These are phyloP conservation scores for Coryphaenoides rupestris DNA, from an alignment of 2,113 vertebrate species.

Conservation along the genomic window DNA sequence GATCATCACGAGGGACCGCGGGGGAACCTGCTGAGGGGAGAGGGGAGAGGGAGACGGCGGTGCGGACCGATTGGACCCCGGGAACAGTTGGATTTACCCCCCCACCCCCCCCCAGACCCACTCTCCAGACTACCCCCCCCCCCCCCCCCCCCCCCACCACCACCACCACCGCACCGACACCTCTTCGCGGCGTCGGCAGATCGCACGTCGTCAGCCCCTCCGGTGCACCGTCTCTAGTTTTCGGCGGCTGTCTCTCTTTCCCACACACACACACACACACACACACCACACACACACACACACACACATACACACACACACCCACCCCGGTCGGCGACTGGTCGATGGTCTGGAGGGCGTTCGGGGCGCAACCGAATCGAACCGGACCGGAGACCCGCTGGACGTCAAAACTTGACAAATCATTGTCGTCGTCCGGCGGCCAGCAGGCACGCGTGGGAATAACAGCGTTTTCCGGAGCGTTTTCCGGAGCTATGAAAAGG, in stretches of 20 bases:
- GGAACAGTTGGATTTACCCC: slow-evolving; percentile 65
- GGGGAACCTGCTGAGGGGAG: slow-evolving; percentile 29
- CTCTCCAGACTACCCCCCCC: no score
- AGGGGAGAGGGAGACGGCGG: slow-evolving; percentile 20
- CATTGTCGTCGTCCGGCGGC: no score
- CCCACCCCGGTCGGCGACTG: slow-evolving; percentile 52
- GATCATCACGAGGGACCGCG: slow-evolving; percentile 38
- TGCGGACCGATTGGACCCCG: slow-evolving; percentile 25
- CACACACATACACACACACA: no score
- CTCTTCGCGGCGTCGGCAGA: slow-evolving; percentile 39
- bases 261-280: no score
- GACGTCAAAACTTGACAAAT: no score
- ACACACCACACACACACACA: no score
- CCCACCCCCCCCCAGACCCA: slow-evolving; percentile 4
- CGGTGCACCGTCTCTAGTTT: slow-evolving; percentile 32
- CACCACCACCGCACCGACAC: slow-evolving; percentile 1
- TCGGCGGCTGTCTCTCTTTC: slow-evolving; percentile 17
- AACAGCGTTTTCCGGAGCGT: no score
- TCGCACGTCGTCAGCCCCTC: slow-evolving; percentile 39
- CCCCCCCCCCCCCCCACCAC: slow-evolving; percentile 15
- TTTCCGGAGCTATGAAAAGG: no score
- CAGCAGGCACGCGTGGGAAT: no score
- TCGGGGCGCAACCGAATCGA: no score
- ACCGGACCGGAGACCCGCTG: no score
- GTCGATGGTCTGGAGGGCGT: slow-evolving; percentile 20